Base-by-base conservation (phyloP, 2,888 invertebrate genomes). In the Pterobdella sp. region DNA sequence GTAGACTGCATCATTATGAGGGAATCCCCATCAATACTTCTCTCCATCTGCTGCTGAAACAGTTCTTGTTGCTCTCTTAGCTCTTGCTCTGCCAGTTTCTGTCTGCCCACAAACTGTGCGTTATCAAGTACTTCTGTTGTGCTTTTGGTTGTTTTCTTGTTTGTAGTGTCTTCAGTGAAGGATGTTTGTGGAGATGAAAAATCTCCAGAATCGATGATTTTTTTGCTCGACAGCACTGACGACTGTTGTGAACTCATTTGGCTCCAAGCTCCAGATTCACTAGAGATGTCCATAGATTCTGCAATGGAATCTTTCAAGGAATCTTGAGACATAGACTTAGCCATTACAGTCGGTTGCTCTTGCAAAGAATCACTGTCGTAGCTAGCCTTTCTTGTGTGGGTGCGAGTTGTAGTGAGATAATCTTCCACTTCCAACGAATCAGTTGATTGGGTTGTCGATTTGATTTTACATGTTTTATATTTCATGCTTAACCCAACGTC, bases 281-380 rank as follows among this genome's bases (percentile, higher is more conserved):
- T 77, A n/a, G 83, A 83, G 42, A 81, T 81, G 73, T 81, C 80
- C 82, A 83, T 82, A 31, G 81, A 35, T 75, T 70, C 68, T 36
- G 52, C 52, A 18, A 79, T 68, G 26, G 76, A 75, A 7, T 77
- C 71, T 68, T 79, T 79, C 64, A 80, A 75, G 26, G 80, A 81
- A 68, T 81, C 82, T 18, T 79, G 78, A 14, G 81, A 81, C 70
- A 80, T 77, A 68, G 79, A 80, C 79, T 80, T 81, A 1, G 78
- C 65, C 29, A 78, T 79, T 26, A 65, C 22, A 1, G 74, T 69
- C 10, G 78, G 78, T 56, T 78, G 75, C 36, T 76, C 79, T 65
- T 77, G 78, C 29, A 80, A 74, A 18, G 79, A 80, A 68, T 80
- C 79, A 18, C 72, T 68, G 49, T 76, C 76, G 66, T 75, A 74